A percentile compares a stretch with the other conserved stretches of the same genome.
phyloP scores from a whole-genome alignment of 2,888 invertebrate genomes.

The Amiota communis region DNA sequence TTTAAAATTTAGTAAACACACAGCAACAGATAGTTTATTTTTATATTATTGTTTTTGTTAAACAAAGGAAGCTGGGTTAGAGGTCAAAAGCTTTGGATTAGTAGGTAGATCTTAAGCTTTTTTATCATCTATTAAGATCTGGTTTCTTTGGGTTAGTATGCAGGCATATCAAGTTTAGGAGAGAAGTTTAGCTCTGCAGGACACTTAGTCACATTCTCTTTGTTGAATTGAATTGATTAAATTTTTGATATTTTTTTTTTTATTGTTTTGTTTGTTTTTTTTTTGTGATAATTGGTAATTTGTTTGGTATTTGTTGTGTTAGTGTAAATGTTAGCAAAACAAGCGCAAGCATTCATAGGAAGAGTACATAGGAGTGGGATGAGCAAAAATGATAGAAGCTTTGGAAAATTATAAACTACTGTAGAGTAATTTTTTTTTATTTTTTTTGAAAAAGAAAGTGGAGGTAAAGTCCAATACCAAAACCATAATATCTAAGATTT shows the following conservation, averaged over 20 bases:
- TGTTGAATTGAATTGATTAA: conserved; percentile 21
- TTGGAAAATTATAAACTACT: too few species aligned
- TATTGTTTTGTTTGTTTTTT: conserved; percentile 12
- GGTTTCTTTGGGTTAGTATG: neutral
- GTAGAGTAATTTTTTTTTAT: too few species aligned
- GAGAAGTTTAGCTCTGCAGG: too few species aligned
- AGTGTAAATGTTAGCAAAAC: conserved; percentile 20
- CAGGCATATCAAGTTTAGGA: neutral
- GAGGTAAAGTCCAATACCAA: too few species aligned
- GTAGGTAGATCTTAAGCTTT: too few species aligned
- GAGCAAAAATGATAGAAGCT: conserved; percentile 11
- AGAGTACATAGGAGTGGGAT: conserved; percentile 30
- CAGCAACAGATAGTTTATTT: neutral
- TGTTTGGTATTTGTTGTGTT: neutral
- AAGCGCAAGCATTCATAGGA: conserved; percentile 36
- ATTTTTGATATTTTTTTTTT: conserved; percentile 35
- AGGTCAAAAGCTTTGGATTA: too few species aligned
- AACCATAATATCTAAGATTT: too few species aligned
- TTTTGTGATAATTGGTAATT: conserved; percentile 17
- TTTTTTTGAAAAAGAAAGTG: too few species aligned
- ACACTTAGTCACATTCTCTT: too few species aligned
- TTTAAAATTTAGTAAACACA: conserved; percentile 6
- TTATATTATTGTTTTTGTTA: neutral
- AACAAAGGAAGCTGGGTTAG: too few species aligned
- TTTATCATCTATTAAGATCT: too few species aligned